Evolutionary conservation across 2,113 vertebrate genomes (phyloP).

Genomic region (Oophaga pumilio): DNA sequence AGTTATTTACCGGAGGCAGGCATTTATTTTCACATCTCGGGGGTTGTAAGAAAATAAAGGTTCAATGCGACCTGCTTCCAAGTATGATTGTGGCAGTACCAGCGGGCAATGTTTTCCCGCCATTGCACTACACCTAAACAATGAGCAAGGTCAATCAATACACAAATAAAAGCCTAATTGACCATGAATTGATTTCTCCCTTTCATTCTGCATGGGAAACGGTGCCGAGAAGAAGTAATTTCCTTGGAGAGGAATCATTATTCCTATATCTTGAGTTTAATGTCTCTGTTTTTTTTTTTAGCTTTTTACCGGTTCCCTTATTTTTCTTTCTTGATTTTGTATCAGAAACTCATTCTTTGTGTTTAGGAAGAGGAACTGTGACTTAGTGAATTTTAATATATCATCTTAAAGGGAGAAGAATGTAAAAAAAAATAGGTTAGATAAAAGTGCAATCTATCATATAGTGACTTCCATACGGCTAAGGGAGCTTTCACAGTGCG

Average conservation of each 20-base stretch:
- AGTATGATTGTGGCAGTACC: conserved; percentile 42
- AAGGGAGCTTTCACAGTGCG: too few species aligned
- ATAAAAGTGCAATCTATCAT: not conserved
- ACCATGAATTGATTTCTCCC: conserved; percentile 48
- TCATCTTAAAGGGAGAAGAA: not conserved
- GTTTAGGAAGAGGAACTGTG: not conserved
- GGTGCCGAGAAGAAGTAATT: conserved; percentile 40
- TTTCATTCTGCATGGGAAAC: conserved; percentile 52
- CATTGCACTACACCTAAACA: conserved; percentile 44
- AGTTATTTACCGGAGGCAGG: conserved; percentile 15
- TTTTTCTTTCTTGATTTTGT: not conserved
- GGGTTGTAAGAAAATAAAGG: not conserved
- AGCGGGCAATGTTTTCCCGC: conserved; percentile 51
- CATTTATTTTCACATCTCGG: conserved; percentile 1
- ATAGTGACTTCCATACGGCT: too few species aligned
- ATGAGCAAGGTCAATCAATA: conserved; percentile 53
- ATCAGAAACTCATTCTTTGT: not conserved
- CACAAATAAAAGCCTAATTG: conserved; percentile 56
- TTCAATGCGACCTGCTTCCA: conserved; percentile 10
- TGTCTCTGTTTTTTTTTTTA: not conserved
- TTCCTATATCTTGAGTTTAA: conserved; percentile 6
- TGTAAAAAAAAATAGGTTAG: not conserved
- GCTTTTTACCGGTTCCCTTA: not conserved
- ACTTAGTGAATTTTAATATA: not conserved
- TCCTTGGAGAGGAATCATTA: conserved; percentile 51